Percentiles rank a stretch among this genome's conserved stretches.
These are phyloP conservation scores for Phrynosoma platyrhinos DNA, from an alignment of 2,113 vertebrate species.

Conservation along the genomic window DNA sequence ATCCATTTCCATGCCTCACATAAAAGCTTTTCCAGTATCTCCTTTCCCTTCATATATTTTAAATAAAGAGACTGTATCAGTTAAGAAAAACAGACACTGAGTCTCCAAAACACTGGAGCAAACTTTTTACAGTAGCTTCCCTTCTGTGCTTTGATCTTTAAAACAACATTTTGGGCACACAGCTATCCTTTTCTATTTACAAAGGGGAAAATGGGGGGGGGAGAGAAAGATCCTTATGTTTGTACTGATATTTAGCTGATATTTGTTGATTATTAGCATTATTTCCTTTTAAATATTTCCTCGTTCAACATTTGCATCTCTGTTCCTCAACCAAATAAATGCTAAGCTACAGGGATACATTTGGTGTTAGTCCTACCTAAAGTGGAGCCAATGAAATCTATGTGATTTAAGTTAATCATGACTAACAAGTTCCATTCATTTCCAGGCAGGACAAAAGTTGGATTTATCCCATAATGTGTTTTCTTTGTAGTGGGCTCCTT, in stretches of 20 bases:
- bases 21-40: constrained; percentile 7
- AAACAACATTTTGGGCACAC: not conserved
- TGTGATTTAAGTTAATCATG: no score
- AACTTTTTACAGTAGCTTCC: not conserved
- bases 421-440: no score
- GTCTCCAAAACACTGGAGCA: not conserved
- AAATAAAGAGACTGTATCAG: constrained; percentile 27
- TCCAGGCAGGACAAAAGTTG: no score
- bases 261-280: not conserved
- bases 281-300: not conserved
- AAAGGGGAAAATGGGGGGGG: not conserved
- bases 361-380: no score
- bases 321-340: not conserved
- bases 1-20: not conserved
- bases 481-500: not conserved
- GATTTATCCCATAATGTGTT: no score
- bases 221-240: not conserved
- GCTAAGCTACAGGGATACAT: not conserved
- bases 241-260: not conserved
- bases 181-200: not conserved
- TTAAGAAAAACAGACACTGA: constrained; percentile 42
- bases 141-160: not conserved
- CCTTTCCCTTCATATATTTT: not conserved
- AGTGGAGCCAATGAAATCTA: no score
- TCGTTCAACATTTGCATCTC: no score